Percentiles rank a stretch among this genome's conserved stretches.
phyloP scores from a whole-genome alignment of 2,113 vertebrate genomes.

The Mormoops blainvillei region DNA sequence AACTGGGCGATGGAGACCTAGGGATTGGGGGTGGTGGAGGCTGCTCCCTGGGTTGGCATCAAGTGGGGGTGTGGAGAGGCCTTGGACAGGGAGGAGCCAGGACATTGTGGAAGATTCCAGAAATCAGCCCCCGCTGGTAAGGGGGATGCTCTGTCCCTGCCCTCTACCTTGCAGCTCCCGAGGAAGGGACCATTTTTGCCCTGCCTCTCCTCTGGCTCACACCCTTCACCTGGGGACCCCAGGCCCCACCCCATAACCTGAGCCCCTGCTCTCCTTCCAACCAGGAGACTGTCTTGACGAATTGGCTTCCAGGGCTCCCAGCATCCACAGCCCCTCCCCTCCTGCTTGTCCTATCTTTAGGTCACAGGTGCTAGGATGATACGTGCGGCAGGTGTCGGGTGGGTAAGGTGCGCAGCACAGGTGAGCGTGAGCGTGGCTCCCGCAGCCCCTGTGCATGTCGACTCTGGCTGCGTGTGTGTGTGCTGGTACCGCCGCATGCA shows the following conservation, averaged over 20 bases:
- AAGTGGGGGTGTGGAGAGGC: not conserved
- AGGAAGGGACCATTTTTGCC: not conserved
- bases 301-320: not conserved
- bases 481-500: no score
- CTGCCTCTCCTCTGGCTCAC: not conserved
- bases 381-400: not conserved
- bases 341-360: not conserved
- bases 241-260: fast-evolving
- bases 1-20: not conserved
- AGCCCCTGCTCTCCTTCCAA: not conserved
- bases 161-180: not conserved
- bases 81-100: not conserved
- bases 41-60: not conserved
- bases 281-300: not conserved
- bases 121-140: not conserved
- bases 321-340: not conserved
- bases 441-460: not conserved
- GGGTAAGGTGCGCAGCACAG: not conserved
- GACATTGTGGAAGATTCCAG: not conserved
- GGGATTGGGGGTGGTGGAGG: not conserved
- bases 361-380: not conserved
- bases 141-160: not conserved
- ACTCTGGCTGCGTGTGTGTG: not conserved
- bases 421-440: not conserved
- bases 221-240: not conserved